These are phyloP conservation scores for Pollenia angustigena DNA, from an alignment of 2,888 invertebrate genomes.

Conservation along the genomic window DNA sequence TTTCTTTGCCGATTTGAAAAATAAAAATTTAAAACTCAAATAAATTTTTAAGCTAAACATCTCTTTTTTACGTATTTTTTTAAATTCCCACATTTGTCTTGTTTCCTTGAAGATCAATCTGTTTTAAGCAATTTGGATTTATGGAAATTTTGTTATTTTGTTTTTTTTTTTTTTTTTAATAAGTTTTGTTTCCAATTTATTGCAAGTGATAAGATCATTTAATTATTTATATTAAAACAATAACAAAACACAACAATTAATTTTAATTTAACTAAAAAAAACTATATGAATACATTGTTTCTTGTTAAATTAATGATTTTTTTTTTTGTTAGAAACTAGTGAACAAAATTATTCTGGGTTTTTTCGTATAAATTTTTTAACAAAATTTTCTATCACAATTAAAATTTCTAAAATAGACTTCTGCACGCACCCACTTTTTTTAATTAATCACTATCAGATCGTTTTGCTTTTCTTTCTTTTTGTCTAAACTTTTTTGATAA, in stretches of 20 bases:
- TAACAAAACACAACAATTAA: slow-evolving; percentile 11
- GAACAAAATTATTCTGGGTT: not conserved
- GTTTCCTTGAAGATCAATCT: not conserved
- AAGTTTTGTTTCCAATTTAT: not conserved
- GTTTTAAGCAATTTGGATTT: slow-evolving; percentile 11
- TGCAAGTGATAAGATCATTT: slow-evolving; percentile 3
- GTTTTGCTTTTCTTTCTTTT: not conserved
- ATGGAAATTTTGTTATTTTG: slow-evolving; percentile 40
- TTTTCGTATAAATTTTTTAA: not conserved
- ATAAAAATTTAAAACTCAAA: too few relatives aligned
- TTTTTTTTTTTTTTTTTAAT: not conserved
- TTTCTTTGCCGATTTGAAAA: slow-evolving; percentile 9
- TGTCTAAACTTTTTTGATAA: not conserved
- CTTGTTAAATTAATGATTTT: slow-evolving; percentile 5
- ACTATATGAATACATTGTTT: not conserved
- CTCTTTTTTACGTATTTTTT: not conserved
- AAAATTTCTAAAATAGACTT: slow-evolving; percentile 10
- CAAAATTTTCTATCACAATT: not conserved
- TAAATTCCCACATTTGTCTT: slow-evolving; percentile 47
- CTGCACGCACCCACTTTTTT: slow-evolving; percentile 47
- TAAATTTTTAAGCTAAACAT: too few relatives aligned
- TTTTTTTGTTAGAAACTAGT: not conserved
- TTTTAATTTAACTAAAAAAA: slow-evolving; percentile 24
- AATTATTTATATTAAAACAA: slow-evolving; percentile 17
- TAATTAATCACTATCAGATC: not conserved